Evolutionary conservation across 2,113 vertebrate species (phyloP), one percentile per base, ranked within the genome.

Genomic region (Shinisaurus crocodilurus): DNA sequence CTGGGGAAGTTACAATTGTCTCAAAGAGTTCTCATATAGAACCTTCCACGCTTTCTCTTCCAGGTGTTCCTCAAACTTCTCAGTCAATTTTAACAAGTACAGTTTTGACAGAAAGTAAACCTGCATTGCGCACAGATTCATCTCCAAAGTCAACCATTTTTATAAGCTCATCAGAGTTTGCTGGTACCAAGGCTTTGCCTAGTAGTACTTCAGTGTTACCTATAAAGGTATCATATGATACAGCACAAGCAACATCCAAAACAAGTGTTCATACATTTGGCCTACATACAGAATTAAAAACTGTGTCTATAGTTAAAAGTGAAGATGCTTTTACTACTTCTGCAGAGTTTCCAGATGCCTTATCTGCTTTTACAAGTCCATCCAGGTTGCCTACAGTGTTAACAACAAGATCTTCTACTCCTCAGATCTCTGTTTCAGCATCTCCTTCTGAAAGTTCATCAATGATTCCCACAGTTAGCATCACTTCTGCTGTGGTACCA

Each of bases 201-300:
- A 75, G 89, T 48, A 91, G 45, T 25, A 70, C 18, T 13, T 13
- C 87, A 9, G 4, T 70, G 32, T 89, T 92, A 70, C 83, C 92
- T 91, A 65, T 76, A 81, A 94, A 92, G 89, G 5, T 29, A 27
- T 84, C 82, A 88, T 50, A 75, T 23, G 83, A 82, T 32, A 87
- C 43, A 23, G 20, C 67, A 87, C 90, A 54, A 87, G 88, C 37
- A 0, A 16, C 77, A 89, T 84, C 90, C 89, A 89, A 91, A 92
- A 76, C 83, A 84, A 91, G 18, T 72, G n/a, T 75, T 2, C 25
- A 93, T 43, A 20, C 83, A 82, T 82, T 50, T 67, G 89, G 45
- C 90, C 91, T 77, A 84, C 27, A 20, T 48, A 48, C 48, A 88
- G 91, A 93, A 88, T 10, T 94, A 40, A 93, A 93, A 89, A 86